These are phyloP conservation scores for Periophthalmodon schlosseri DNA, from an alignment of 2,113 vertebrate species.

Conservation along the genomic window DNA sequence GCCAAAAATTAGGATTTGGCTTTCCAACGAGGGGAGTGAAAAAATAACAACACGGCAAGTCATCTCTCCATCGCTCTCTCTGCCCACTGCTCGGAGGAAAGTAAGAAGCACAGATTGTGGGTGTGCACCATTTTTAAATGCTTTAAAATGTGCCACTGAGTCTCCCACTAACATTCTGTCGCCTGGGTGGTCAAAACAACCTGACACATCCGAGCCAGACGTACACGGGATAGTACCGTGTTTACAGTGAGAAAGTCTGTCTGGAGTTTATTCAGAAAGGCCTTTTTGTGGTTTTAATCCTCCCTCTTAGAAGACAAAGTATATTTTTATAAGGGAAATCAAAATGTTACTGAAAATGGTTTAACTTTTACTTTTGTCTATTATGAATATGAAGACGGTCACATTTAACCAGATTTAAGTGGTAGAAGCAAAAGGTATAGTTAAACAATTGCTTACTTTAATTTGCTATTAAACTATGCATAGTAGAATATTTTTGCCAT, in stretches of 20 bases:
- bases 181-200: slow-evolving; percentile 55
- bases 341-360: neutral
- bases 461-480: too few species aligned
- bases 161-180: slow-evolving; percentile 71
- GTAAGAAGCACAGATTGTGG: slow-evolving; percentile 45
- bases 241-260: slow-evolving; percentile 37
- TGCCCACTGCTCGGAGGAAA: slow-evolving; percentile 46
- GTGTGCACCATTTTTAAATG: slow-evolving; percentile 51
- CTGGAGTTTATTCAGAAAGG: slow-evolving; percentile 23
- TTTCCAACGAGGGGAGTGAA: slow-evolving; percentile 64
- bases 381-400: neutral
- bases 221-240: slow-evolving; percentile 20
- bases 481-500: neutral
- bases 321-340: neutral
- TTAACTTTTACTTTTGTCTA: neutral
- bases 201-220: slow-evolving; percentile 53
- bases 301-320: neutral
- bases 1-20: too few species aligned
- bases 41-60: slow-evolving; percentile 54
- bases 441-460: too few species aligned
- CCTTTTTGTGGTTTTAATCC: neutral
- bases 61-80: slow-evolving; percentile 56
- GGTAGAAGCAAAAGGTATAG: neutral
- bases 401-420: neutral
- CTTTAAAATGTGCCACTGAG: slow-evolving; percentile 35